phyloP scores from a whole-genome alignment of 2,797 vertebrate genomes.

The Nyctalus aviator region DNA sequence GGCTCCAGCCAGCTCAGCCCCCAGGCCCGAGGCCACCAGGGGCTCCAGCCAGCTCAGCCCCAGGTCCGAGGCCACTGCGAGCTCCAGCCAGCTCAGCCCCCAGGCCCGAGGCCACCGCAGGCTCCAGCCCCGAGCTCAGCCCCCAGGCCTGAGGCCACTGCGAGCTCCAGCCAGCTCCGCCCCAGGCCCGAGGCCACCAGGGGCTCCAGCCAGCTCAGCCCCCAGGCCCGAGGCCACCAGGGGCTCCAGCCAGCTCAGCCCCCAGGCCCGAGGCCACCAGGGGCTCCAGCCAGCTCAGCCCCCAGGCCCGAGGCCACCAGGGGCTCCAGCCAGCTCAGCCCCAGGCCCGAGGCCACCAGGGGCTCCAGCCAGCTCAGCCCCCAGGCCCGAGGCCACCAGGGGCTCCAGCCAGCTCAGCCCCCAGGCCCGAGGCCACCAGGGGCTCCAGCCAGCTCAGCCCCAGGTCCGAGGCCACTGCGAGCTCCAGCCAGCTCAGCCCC shows the following conservation, averaged over 20 bases:
- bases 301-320: no score
- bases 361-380: no score
- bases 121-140: no score
- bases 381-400: no score
- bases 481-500: not conserved
- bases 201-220: no score
- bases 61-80: no score
- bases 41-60: no score
- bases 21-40: not conserved
- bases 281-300: no score
- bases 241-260: not conserved
- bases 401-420: not conserved
- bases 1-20: not conserved
- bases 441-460: no score
- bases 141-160: no score
- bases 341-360: not conserved
- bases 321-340: not conserved
- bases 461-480: no score
- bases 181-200: not conserved
- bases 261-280: not conserved
- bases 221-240: no score
- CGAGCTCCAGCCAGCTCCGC: not conserved
- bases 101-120: not conserved
- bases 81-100: not conserved
- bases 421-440: not conserved